These are phyloP conservation scores for Rhaphigaster nebulosa DNA, from an alignment of 2,888 invertebrate species.

Conservation along the genomic window DNA sequence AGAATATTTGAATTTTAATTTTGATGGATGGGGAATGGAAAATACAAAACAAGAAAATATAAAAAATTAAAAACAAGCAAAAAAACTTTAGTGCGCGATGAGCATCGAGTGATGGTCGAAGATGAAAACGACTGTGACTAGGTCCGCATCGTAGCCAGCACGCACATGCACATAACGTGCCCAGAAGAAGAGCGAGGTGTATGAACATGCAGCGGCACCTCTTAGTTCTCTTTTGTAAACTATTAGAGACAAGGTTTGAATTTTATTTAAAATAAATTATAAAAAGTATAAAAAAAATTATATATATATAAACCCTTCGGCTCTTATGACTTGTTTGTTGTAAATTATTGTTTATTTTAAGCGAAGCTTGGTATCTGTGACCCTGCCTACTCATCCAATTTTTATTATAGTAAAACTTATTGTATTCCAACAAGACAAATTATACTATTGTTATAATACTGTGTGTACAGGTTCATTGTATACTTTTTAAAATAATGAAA, in stretches of 20 bases:
- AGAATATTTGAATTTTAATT: not conserved
- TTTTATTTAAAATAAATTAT: conserved; percentile 40
- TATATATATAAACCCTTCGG: conserved; percentile 33
- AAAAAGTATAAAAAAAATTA: not conserved
- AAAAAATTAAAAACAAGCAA: not conserved
- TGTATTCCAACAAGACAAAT: conserved; percentile 47
- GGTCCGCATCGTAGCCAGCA: conserved; percentile 40
- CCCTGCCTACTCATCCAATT: conserved; percentile 23
- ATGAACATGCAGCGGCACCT: not conserved
- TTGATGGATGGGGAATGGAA: conserved; percentile 17
- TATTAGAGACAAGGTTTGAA: conserved; percentile 34
- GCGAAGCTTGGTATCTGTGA: conserved; percentile 20
- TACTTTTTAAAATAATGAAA: conserved; percentile 43
- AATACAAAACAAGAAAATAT: not conserved
- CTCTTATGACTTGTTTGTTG: conserved; percentile 24
- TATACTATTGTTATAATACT: conserved; percentile 45
- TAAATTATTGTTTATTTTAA: conserved; percentile 45
- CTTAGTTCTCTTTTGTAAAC: conserved; percentile 41
- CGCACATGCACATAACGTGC: conserved; percentile 26
- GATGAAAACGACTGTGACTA: not conserved
- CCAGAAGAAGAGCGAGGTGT: not conserved
- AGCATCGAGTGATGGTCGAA: conserved; percentile 33
- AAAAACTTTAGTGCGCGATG: conserved; percentile 29
- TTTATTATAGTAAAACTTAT: conserved; percentile 51
- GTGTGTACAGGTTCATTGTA: conserved; percentile 51